Base-by-base conservation (phyloP, 1,140 invertebrate genomes). In the Odontomachus brunneus region DNA sequence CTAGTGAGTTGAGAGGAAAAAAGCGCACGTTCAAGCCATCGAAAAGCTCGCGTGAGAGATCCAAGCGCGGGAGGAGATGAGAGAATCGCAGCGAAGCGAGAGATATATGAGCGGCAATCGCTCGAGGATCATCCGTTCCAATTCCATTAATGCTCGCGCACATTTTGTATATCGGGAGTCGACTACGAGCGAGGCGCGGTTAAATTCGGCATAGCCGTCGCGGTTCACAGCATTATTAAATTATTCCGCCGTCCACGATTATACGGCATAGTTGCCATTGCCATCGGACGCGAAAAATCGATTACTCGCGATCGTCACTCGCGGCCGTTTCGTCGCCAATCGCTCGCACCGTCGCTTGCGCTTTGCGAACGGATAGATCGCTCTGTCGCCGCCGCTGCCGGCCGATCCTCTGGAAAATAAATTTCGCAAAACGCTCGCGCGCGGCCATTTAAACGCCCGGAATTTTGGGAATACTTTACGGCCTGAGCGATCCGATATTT, bases 401-500 rank as follows among this genome's bases (percentile, higher is more conserved):
- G 49, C n/a, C 48, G 51, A 59, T 53, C 24, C 51, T 71, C 87
- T 72, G 60, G 44, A 59, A 78, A 74, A 88, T 88, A 88, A 88
- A 88, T 88, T 88, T 82, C 17, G 69, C 71, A 74, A 76, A 86
- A 84, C n/a, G 48, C 19, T 38, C 76, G 19, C 26, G 62, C 82
- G 22, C 38, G 26, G 33, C 49, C 66, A 60, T 84, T 87, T 69
- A 75, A 88, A 69, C 73, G 85, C 57, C 33, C 48, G 65, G 80
- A 80, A 87, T 87, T 88, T 66, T 71, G 57, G 60, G 71, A 69
- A 88, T 75, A 84, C 72, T 88, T 88, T 84, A 84, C 87, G 86
- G 55, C 83, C 83, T 53, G 76, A 55, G 75, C 78, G 86, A 88
- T 85, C 87, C 83, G 83, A 82, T 88, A 88, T 88, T 88, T 73